A percentile compares a stretch with the other conserved stretches of the same genome.
Conservation (phyloP, 1,140 invertebrate genomes). For the Ceratina calcarata region DNA sequence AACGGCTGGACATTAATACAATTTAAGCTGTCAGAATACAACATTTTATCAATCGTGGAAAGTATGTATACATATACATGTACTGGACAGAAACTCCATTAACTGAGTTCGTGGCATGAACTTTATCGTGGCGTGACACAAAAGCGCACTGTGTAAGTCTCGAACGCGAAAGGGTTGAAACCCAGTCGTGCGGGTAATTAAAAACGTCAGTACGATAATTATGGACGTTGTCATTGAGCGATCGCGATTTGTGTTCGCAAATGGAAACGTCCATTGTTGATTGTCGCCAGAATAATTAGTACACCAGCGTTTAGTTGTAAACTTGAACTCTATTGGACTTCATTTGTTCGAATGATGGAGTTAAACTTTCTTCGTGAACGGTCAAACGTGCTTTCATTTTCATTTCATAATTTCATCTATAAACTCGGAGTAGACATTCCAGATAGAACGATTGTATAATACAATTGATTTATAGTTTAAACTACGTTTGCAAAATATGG, state of each 20-base stretch:
- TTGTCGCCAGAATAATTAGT: neutral
- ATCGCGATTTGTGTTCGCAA: constrained; percentile 29
- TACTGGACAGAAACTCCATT: constrained; percentile 27
- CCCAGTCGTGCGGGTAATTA: constrained; percentile 54
- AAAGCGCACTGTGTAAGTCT: constrained; percentile 3
- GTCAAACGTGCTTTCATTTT: neutral
- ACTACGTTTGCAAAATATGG: too few species aligned
- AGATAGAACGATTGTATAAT: too few species aligned
- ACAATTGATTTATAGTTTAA: too few species aligned
- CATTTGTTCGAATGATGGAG: neutral
- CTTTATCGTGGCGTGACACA: constrained; percentile 30
- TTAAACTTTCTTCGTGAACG: neutral
- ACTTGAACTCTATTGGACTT: neutral
- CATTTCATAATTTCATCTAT: too few species aligned
- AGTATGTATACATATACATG: too few species aligned
- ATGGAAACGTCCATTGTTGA: neutral
- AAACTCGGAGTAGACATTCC: too few species aligned
- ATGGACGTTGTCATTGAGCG: constrained; percentile 20
- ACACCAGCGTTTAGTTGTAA: neutral
- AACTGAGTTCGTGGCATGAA: constrained; percentile 21
- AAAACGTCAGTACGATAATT: constrained; percentile 56
- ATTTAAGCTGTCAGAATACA: too few species aligned
- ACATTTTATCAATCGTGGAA: too few species aligned
- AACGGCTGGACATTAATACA: too few species aligned
- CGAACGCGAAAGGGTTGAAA: constrained; percentile 34